Evolutionary conservation across 2,888 invertebrate genomes (phyloP).

Genomic region (Xestia c-nigrum): DNA sequence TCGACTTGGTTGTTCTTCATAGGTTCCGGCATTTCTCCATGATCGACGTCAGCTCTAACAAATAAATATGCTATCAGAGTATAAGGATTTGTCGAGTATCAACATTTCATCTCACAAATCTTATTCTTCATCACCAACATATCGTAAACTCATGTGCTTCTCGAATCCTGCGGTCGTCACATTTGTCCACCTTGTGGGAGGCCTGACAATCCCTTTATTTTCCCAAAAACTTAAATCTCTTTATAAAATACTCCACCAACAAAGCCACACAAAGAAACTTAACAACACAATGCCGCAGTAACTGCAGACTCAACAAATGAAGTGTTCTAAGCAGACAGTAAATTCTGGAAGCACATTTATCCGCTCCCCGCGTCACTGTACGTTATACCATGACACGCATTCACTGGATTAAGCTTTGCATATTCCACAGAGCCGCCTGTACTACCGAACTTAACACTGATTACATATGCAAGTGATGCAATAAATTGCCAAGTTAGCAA

Average conservation of each 20-base stretch:
- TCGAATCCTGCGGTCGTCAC: neutral
- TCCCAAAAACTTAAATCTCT: neutral
- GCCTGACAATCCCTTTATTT: neutral
- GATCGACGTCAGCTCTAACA: neutral
- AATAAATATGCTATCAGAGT: neutral
- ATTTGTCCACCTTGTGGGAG: neutral
- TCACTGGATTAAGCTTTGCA: conserved; percentile 81
- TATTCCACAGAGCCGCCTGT: conserved; percentile 73
- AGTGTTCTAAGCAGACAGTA: conserved; percentile 50
- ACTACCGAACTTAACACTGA: conserved; percentile 67
- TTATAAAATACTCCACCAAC: neutral
- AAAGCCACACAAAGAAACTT: conserved; percentile 31
- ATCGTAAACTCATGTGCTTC: neutral
- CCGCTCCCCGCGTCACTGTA: conserved; percentile 61
- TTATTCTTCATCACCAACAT: neutral
- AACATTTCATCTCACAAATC: neutral
- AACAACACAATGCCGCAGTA: conserved; percentile 29
- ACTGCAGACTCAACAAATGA: conserved; percentile 49
- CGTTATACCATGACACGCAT: conserved; percentile 74
- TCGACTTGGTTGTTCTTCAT: neutral
- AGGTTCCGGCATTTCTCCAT: neutral
- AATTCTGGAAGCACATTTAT: conserved; percentile 62
- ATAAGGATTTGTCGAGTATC: neutral
- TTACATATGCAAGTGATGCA: conserved; percentile 78
- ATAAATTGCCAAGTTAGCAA: conserved; percentile 75